Base-by-base conservation (phyloP, 1,140 invertebrate genomes). In the Glossosoma conforme region DNA sequence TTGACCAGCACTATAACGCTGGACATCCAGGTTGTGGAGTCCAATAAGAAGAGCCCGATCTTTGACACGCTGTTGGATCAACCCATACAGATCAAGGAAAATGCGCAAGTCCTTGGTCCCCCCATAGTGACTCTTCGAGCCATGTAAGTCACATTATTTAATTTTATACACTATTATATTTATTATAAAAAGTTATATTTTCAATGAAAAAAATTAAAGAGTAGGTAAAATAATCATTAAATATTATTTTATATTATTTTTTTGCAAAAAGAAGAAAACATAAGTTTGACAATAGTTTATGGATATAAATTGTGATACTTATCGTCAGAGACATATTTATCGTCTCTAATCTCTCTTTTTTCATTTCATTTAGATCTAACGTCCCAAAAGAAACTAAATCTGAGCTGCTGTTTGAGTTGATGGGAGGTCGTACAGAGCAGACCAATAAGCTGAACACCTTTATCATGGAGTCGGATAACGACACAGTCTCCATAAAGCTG, bases 31-130 rank as follows among this genome's bases (percentile, higher is more conserved):
- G 88, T 94, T 14, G 87, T 93, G 1, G 88, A 90, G 62, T 89
- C 89, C 1, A 83, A 89, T 62, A 92, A 91, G 67, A 91, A 92
- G 68, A 83, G 89, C 30, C 92, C 92, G 36, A 77, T 72, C 28
- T 89, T 89, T 60, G 74, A 79, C 36, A 70, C 78, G 49, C 69
- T 77, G 44, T 77, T 78, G 10, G 58, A 69, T 36, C 68, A 75
- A 3, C 77, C 78, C 44, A 85, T 91, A 48, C 70, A 69, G 52
- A 69, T 93, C 19, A 75, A 75, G 50, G 90, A 93, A 72, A 84
- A 86, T 68, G 81, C 82, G 40, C 79, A 69, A 10, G 77, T 89
- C 65, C 89, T 81, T 59, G 77, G 78, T 13, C 68, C 69, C 17
- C 78, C 79, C 9, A 82, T 93, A 49, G 81, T 81, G 2, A 83